Percentiles rank a stretch among this genome's conserved stretches.
phyloP scores from a whole-genome alignment of 2,113 vertebrate genomes.

The Zosterops pallidus region DNA sequence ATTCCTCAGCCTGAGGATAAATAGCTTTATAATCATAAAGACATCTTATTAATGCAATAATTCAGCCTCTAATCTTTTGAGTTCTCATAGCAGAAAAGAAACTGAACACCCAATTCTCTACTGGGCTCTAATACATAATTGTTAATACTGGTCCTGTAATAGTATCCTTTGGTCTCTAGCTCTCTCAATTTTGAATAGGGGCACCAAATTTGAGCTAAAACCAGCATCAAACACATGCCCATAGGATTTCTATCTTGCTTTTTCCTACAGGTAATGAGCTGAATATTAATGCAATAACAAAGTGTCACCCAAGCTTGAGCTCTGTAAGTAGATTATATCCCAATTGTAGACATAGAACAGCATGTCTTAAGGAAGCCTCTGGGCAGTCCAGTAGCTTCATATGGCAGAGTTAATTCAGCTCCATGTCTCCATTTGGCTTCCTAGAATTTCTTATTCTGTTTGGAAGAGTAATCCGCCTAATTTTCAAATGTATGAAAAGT shows the following conservation, averaged over 20 bases:
- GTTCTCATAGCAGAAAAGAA: background rate
- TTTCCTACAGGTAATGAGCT: background rate
- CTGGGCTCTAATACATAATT: background rate
- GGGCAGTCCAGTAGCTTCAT: background rate
- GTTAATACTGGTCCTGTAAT: background rate
- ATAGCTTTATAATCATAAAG: background rate
- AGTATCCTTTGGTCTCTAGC: background rate
- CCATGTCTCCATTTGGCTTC: background rate
- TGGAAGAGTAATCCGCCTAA: background rate
- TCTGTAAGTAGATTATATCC: background rate
- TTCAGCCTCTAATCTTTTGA: background rate
- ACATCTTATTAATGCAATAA: background rate
- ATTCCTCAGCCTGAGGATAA: background rate
- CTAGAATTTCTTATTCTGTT: background rate
- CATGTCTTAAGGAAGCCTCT: background rate
- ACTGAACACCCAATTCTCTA: background rate
- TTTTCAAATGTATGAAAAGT: background rate
- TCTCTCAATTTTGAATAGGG: background rate
- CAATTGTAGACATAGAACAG: background rate
- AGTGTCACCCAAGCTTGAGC: background rate
- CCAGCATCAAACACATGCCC: background rate
- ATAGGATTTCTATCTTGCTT: background rate
- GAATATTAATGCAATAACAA: background rate
- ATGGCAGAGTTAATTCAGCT: background rate
- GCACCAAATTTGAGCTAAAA: background rate